A percentile compares a stretch with the other conserved stretches of the same genome.
Evolutionary conservation across 2,888 invertebrate genomes (phyloP).

Genomic region (Uloborus plumipes): DNA sequence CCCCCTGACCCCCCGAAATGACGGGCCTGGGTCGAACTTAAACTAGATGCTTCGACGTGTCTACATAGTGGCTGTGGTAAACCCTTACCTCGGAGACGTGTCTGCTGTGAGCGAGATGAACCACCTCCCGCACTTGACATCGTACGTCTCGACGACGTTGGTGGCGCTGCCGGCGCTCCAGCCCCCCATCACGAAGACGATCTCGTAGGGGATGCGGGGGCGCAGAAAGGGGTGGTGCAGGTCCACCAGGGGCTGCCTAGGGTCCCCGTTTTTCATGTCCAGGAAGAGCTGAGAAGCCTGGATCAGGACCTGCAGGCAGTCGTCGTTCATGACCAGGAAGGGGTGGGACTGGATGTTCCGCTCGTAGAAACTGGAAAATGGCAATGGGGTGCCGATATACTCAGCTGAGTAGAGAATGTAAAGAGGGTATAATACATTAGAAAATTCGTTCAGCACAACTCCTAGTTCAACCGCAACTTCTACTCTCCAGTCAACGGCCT

Average conservation of each 20-base stretch:
- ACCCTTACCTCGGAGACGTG: conserved; percentile 35
- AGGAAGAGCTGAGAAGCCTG: conserved; percentile 76
- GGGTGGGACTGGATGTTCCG: conserved; percentile 24
- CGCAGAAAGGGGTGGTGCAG: conserved; percentile 71
- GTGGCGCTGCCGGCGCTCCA: conserved; percentile 85
- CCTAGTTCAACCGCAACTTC: too few species aligned
- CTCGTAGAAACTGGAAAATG: conserved; percentile 42
- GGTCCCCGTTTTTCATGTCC: conserved; percentile 71
- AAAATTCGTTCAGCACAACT: too few species aligned
- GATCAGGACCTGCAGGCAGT: conserved; percentile 75
- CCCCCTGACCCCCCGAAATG: too few species aligned
- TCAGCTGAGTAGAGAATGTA: too few species aligned
- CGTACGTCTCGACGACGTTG: conserved; percentile 75
- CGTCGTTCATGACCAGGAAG: conserved; percentile 70
- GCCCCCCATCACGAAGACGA: conserved; percentile 74
- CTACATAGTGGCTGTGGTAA: too few species aligned
- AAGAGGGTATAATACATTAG: too few species aligned
- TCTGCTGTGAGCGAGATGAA: conserved; percentile 75
- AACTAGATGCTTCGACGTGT: too few species aligned
- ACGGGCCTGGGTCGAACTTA: too few species aligned
- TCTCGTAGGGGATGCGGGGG: conserved; percentile 78
- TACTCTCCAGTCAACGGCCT: too few species aligned
- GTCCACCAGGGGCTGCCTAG: conserved; percentile 6
- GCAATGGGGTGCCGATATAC: too few species aligned
- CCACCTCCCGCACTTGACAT: conserved; percentile 79